phyloP scores from a whole-genome alignment of 2,797 vertebrate genomes.

The Dermochelys coriacea region DNA sequence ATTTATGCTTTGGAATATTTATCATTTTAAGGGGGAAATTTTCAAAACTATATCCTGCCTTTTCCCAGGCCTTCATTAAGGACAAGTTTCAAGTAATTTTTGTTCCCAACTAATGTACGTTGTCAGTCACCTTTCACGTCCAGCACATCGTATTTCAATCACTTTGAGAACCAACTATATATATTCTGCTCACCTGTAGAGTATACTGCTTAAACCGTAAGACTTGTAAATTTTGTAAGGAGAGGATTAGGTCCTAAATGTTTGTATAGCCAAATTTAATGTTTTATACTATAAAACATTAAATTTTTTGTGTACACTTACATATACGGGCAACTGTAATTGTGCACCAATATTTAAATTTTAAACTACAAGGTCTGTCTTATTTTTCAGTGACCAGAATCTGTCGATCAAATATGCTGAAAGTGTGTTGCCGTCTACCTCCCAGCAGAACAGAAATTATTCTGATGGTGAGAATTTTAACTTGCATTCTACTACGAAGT shows the following conservation, averaged over 20 bases:
- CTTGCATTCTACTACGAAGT: neutral
- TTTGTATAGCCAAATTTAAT: neutral
- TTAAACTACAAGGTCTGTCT: neutral
- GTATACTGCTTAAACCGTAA: neutral
- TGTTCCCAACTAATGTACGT: neutral
- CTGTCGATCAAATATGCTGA: slow-evolving; percentile 57
- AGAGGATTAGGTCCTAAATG: neutral
- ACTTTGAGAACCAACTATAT: neutral
- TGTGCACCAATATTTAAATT: neutral
- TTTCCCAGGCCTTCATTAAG: neutral
- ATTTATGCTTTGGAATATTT: neutral
- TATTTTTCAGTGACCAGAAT: slow-evolving; percentile 78
- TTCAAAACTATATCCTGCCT: neutral
- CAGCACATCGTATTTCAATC: neutral
- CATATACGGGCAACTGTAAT: neutral
- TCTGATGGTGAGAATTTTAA: slow-evolving; percentile 75
- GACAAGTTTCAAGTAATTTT: neutral
- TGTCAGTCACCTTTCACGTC: neutral
- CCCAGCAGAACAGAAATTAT: slow-evolving; percentile 71
- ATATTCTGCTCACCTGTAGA: neutral
- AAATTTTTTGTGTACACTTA: rapidly evolving
- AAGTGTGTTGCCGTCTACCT: slow-evolving; percentile 35
- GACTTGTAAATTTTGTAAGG: neutral
- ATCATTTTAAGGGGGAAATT: neutral
- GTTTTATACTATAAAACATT: neutral